Conservation (phyloP, 1,140 invertebrate genomes). For the Ladona fulva region DNA sequence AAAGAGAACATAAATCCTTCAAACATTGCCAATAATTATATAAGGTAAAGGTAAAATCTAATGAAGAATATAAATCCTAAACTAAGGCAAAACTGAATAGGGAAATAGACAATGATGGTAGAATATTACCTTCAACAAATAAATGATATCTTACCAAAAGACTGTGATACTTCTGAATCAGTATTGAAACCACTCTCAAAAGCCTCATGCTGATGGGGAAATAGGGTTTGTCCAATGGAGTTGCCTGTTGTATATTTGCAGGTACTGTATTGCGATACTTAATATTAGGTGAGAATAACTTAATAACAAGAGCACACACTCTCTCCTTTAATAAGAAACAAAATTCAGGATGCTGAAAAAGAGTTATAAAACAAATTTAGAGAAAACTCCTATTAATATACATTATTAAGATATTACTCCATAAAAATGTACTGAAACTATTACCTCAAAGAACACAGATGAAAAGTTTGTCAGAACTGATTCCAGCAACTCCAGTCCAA, state of each 20-base stretch:
- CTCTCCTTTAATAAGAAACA: slow-evolving; percentile 90
- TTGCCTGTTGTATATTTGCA: slow-evolving; percentile 44
- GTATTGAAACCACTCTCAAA: slow-evolving; percentile 81
- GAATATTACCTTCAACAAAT: slow-evolving; percentile 16
- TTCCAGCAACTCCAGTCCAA: slow-evolving; percentile 91
- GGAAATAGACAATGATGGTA: slow-evolving; percentile 17
- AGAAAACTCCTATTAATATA: slow-evolving; percentile 17
- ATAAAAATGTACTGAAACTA: slow-evolving; percentile 13
- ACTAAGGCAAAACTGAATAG: too few relatives aligned
- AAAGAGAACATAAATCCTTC: too few relatives aligned
- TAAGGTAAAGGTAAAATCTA: too few relatives aligned
- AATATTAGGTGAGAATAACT: slow-evolving; percentile 94
- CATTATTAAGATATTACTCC: slow-evolving; percentile 11
- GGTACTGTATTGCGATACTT: slow-evolving; percentile 64
- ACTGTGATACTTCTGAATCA: slow-evolving; percentile 89
- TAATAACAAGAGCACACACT: slow-evolving; percentile 95
- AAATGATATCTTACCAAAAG: slow-evolving; percentile 61
- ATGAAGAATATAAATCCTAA: too few relatives aligned
- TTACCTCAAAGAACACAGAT: slow-evolving; percentile 83
- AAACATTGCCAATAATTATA: too few relatives aligned
- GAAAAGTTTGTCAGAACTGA: slow-evolving; percentile 87
- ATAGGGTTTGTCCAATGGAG: slow-evolving; percentile 79
- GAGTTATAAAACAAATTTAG: slow-evolving; percentile 24
- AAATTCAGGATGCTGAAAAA: slow-evolving; percentile 83
- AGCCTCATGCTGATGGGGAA: slow-evolving; percentile 95